Base-by-base conservation (phyloP, 2,113 vertebrate species). In the Pedetes capensis region DNA sequence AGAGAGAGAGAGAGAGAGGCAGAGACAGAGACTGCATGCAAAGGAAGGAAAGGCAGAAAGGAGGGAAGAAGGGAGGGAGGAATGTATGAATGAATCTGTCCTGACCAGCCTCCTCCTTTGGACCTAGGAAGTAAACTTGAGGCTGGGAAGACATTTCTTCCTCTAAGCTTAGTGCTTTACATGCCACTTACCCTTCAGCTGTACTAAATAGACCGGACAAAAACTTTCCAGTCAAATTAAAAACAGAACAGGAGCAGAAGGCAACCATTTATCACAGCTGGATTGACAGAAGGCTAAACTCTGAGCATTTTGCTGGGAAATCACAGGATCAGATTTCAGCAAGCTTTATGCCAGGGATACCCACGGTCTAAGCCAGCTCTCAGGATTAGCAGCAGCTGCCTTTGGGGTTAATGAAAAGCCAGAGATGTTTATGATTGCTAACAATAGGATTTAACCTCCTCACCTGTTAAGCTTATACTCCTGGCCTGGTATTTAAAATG, bases 351-450 rank as follows among this genome's bases (percentile, higher is more conserved):
- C 44, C 49, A 94, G 90, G 92, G 57, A 57, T 29, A 93, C 85
- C 14, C 42, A 23, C 5, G 81, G 89, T 95, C 87, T 66, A 55
- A 94, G 93, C 85, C 93, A 94, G 91, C 29, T 93, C 92, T 78
- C 25, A 25, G 87, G 82, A 97, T 93, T 88, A 95, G 82, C 95
- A 96, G 96, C 97, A 98, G 96, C 87, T 97, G 97, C 51, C 61
- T 76, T 91, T 51, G 78, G 75, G 64, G 95, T 82, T 96, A 96
- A 90, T 49, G 84, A 93, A 95, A 97, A 95, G 69, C 85, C 96
- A 97, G 72, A 92, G 64, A 61, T 85, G 84, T 61, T 89, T 95
- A 94, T 89, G 90, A 96, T 87, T 94, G 90, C 86, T 95, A 92
- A n/a, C 92, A 95, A 74, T 49, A 92, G 76, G 55, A 97, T 94